These are phyloP conservation scores for Cephus cinctus DNA, from an alignment of 1,140 invertebrate genomes.

Conservation along the genomic window DNA sequence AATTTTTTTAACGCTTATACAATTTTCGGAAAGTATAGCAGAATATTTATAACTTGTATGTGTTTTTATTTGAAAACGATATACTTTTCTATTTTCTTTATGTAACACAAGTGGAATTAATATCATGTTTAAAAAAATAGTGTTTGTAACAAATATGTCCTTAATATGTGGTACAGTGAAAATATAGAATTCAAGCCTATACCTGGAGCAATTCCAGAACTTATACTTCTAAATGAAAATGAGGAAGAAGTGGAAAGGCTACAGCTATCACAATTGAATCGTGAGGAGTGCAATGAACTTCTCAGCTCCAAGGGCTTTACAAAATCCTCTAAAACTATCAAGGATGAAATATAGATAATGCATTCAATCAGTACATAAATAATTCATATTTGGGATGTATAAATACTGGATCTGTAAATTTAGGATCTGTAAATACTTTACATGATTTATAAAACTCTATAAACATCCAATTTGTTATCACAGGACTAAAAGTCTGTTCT, in stretches of 20 bases:
- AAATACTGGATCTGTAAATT: too few species aligned
- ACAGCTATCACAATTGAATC: slow-evolving; percentile 58
- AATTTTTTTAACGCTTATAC: not conserved
- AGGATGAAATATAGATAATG: slow-evolving; percentile 42
- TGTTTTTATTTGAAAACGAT: not conserved
- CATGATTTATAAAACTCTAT: too few species aligned
- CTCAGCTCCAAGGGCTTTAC: slow-evolving; percentile 64
- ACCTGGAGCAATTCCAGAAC: slow-evolving; percentile 66
- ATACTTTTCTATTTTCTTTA: slow-evolving; percentile 1
- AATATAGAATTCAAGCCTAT: slow-evolving; percentile 68
- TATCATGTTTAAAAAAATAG: not conserved
- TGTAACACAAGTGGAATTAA: slow-evolving; percentile 7
- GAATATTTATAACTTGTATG: not conserved
- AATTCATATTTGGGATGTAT: too few species aligned
- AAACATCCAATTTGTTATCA: too few species aligned
- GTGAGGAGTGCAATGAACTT: slow-evolving; percentile 70
- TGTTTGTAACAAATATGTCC: slow-evolving; percentile 19
- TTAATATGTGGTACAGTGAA: slow-evolving; percentile 48
- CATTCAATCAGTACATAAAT: too few species aligned
- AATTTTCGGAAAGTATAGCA: slow-evolving; percentile 5
- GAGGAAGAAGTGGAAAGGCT: slow-evolving; percentile 68
- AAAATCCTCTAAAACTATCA: slow-evolving; percentile 30
- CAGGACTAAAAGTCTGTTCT: too few species aligned
- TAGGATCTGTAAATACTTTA: too few species aligned
- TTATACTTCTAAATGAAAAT: slow-evolving; percentile 62